phyloP scores from a whole-genome alignment of 2,888 invertebrate genomes.

The Pammene fasciana region DNA sequence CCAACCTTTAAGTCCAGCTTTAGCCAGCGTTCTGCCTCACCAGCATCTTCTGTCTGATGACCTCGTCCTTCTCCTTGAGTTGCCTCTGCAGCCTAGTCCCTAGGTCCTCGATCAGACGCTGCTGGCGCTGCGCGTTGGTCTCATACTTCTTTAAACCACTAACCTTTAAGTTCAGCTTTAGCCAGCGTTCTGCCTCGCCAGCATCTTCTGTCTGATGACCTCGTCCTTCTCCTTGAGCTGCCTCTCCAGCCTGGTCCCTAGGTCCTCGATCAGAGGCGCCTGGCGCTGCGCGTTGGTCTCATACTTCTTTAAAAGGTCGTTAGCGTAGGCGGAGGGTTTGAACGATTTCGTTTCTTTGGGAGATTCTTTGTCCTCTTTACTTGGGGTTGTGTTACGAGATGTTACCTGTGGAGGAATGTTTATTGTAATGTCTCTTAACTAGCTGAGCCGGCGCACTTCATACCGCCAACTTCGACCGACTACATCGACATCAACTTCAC shows the following conservation, averaged over 20 bases:
- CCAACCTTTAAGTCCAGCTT: neutral
- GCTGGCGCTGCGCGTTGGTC: conserved; percentile 43
- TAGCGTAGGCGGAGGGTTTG: conserved; percentile 53
- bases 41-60: conserved; percentile 33
- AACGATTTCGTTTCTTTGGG: neutral
- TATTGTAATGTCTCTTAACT: neutral
- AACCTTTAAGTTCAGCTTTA: neutral
- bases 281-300: conserved; percentile 44
- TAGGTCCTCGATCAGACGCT: conserved; percentile 38
- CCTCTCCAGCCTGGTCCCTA: conserved; percentile 49
- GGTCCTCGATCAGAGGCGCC: conserved; percentile 34
- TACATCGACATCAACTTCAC: no score
- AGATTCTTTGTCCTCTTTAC: conserved; percentile 6
- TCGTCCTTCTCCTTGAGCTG: conserved; percentile 52
- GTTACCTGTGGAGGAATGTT: conserved; percentile 8
- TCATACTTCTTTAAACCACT: conserved; percentile 46
- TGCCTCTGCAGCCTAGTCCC: conserved; percentile 49
- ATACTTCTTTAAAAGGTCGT: conserved; percentile 52
- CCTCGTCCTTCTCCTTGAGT: conserved; percentile 51
- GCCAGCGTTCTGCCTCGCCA: conserved; percentile 5
- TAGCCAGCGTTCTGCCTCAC: conserved; percentile 6
- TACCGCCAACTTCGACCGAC: no score
- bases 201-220: conserved; percentile 31
- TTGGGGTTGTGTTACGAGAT: conserved; percentile 8
- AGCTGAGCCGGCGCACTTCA: no score